Conservation (phyloP, 2,797 vertebrate genomes). For the Oreochromis grahami region DNA sequence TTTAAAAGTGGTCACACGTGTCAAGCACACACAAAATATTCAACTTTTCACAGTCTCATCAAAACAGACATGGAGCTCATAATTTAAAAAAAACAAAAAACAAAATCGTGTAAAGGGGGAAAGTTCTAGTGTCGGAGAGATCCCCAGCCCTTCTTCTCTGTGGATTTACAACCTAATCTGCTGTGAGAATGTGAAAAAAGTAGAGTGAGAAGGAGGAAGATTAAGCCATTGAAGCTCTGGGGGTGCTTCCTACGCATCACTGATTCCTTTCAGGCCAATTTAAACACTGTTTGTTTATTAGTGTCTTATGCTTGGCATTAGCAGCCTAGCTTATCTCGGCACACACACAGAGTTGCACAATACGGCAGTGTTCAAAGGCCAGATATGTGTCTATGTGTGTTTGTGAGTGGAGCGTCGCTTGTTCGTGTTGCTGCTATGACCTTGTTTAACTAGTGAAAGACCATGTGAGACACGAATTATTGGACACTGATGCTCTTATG, state of each 20-base stretch:
- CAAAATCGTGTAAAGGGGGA: slow-evolving; percentile 24
- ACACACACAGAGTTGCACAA: slow-evolving; percentile 74
- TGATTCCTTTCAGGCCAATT: slow-evolving; percentile 79
- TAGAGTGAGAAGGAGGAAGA: slow-evolving; percentile 71
- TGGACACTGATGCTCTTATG: slow-evolving; percentile 74
- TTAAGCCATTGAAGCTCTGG: slow-evolving; percentile 77
- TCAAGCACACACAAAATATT: not conserved
- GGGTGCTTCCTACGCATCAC: slow-evolving; percentile 74
- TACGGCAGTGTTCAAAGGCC: slow-evolving; percentile 69
- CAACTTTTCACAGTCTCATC: not conserved
- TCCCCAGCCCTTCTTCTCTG: slow-evolving; percentile 50
- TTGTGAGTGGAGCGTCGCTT: slow-evolving; percentile 46
- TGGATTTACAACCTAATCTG: slow-evolving; percentile 75
- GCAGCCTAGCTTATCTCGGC: slow-evolving; percentile 74
- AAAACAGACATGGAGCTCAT: not conserved
- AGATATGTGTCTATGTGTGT: slow-evolving; percentile 57
- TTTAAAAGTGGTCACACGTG: not conserved
- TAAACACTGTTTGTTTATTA: slow-evolving; percentile 87
- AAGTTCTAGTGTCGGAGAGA: slow-evolving; percentile 30
- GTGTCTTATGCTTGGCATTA: slow-evolving; percentile 78
- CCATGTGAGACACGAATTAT: slow-evolving; percentile 78
- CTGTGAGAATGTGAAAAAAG: slow-evolving; percentile 77
- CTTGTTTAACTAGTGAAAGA: slow-evolving; percentile 76
- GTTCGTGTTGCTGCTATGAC: slow-evolving; percentile 67
- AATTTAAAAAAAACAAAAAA: not conserved